phyloP scores from a whole-genome alignment of 2,888 invertebrate genomes.

The Onthophagus sagittarius region DNA sequence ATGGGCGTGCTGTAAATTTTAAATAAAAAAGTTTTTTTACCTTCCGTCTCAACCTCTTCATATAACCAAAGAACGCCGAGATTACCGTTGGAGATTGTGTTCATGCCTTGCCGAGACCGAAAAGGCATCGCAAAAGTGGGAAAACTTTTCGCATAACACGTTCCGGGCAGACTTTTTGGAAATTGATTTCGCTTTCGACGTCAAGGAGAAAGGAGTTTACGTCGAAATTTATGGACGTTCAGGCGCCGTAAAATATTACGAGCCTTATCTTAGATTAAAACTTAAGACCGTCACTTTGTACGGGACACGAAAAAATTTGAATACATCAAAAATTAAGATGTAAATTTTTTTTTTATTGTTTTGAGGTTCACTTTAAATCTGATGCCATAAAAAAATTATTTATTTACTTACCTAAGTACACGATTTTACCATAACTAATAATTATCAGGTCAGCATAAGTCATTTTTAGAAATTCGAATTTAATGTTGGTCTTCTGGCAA shows the following conservation, averaged over 20 bases:
- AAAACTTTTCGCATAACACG: slow-evolving; percentile 11
- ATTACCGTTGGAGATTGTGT: background rate
- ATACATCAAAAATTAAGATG: too few relatives aligned
- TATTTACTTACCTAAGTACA: too few relatives aligned
- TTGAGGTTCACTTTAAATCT: too few relatives aligned
- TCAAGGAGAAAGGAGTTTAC: slow-evolving; percentile 21
- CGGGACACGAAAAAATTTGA: too few relatives aligned
- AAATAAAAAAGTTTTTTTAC: background rate
- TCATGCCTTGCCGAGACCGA: background rate
- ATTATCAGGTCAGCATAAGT: too few relatives aligned
- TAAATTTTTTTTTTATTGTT: too few relatives aligned
- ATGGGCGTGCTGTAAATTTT: background rate
- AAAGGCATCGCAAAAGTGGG: background rate
- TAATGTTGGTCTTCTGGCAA: too few relatives aligned
- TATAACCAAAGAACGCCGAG: background rate
- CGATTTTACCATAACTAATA: too few relatives aligned
- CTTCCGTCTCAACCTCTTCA: background rate
- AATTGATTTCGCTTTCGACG: slow-evolving; percentile 23
- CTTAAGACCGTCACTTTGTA: too few relatives aligned
- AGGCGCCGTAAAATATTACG: slow-evolving; percentile 22
- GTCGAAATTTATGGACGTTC: slow-evolving; percentile 20
- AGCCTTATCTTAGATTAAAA: slow-evolving; percentile 2
- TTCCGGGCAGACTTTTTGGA: background rate
- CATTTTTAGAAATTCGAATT: too few relatives aligned
- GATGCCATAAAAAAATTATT: too few relatives aligned